Conservation (phyloP, 1,140 invertebrate species). For the Lordiphosa clarofinis region DNA sequence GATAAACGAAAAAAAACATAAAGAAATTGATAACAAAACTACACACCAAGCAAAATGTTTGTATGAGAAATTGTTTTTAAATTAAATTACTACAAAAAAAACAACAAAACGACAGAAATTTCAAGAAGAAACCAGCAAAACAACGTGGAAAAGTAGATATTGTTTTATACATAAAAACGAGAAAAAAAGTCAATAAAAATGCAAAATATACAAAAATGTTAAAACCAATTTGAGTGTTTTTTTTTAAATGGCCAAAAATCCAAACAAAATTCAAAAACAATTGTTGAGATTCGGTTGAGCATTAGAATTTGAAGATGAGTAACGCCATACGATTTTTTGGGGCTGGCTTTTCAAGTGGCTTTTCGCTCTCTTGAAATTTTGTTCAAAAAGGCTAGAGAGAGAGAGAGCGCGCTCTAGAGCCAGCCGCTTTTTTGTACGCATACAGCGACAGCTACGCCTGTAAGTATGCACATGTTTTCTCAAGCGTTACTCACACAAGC, state of each 20-base stretch:
- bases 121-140: slow-evolving; percentile 35
- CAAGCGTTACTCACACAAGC: no score
- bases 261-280: no score
- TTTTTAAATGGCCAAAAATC: background rate
- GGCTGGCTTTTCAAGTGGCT: no score
- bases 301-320: no score
- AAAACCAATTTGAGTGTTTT: slow-evolving; percentile 16
- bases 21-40: slow-evolving; percentile 18
- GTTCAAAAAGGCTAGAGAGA: no score
- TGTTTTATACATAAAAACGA: slow-evolving; percentile 71
- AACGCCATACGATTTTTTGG: no score
- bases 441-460: no score
- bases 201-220: slow-evolving; percentile 70
- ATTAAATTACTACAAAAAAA: slow-evolving; percentile 40
- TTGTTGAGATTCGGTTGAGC: no score
- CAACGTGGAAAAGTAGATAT: slow-evolving; percentile 48
- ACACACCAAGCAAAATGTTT: slow-evolving; percentile 39
- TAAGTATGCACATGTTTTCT: no score
- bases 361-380: no score
- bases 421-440: no score
- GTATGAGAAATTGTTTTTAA: slow-evolving; percentile 60
- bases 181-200: slow-evolving; percentile 70
- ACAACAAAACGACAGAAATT: slow-evolving; percentile 17
- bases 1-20: slow-evolving; percentile 6
- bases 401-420: no score